A percentile compares a stretch with the other conserved stretches of the same genome.
Evolutionary conservation across 1,140 invertebrate species (phyloP).

Genomic region (Sitophilus oryzae): DNA sequence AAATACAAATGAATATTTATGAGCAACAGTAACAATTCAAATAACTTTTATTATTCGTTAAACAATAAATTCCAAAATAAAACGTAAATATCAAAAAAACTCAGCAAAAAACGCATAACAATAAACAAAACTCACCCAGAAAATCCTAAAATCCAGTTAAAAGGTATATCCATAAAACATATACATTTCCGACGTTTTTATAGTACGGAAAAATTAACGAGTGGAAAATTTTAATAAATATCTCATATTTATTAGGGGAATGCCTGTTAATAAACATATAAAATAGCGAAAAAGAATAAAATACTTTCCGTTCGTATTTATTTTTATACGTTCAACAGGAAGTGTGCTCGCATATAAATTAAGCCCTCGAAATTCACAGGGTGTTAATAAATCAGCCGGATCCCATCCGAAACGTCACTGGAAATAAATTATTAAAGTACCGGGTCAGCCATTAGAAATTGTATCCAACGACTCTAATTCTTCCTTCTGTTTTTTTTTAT

Average conservation of each 20-base stretch:
- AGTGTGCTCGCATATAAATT: constrained; percentile 20
- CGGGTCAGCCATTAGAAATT: too few relatives aligned
- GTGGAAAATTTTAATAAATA: not conserved
- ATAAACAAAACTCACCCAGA: too few relatives aligned
- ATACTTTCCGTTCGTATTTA: constrained; percentile 12
- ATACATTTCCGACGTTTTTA: not conserved
- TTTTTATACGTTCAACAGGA: constrained; percentile 24
- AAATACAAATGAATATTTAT: too few relatives aligned
- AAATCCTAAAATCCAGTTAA: too few relatives aligned
- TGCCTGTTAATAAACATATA: constrained; percentile 12
- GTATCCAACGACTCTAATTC: too few relatives aligned
- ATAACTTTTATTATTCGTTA: too few relatives aligned
- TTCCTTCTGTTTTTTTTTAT: too few relatives aligned
- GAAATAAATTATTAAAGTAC: constrained; percentile 18
- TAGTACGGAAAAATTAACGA: not conserved
- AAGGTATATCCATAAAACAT: not conserved
- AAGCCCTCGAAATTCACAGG: constrained; percentile 16
- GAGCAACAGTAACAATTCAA: too few relatives aligned
- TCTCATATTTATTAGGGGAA: not conserved
- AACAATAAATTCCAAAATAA: too few relatives aligned
- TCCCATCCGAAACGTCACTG: constrained; percentile 11
- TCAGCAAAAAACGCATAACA: too few relatives aligned
- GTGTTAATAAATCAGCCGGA: constrained; percentile 18
- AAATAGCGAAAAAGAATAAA: constrained; percentile 16
- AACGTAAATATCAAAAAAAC: too few relatives aligned